These are phyloP conservation scores for Choloepus didactylus DNA, from an alignment of 2,797 vertebrate genomes.

Conservation along the genomic window DNA sequence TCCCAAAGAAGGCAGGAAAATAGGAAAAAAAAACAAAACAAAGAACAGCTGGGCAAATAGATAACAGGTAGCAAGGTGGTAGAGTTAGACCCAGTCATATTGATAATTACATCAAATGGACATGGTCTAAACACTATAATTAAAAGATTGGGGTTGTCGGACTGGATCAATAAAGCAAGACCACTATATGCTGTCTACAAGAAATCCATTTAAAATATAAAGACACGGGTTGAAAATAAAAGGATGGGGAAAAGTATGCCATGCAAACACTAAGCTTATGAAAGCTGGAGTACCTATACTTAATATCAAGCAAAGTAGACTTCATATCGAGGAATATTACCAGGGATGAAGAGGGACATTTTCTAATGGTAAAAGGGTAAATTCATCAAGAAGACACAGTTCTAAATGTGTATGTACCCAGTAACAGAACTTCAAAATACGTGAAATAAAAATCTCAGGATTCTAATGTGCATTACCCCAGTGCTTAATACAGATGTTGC, in stretches of 20 bases:
- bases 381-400: background rate
- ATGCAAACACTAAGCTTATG: background rate
- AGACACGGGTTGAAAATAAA: slow-evolving; percentile 2
- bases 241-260: background rate
- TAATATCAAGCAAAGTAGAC: background rate
- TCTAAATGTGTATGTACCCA: background rate
- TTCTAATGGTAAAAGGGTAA: background rate
- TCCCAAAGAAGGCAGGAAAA: background rate
- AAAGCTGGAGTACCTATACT: background rate
- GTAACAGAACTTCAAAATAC: background rate
- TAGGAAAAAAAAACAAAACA: background rate
- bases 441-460: background rate
- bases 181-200: background rate
- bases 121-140: background rate
- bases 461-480: background rate
- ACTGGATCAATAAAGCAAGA: background rate
- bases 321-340: background rate
- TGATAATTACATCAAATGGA: background rate
- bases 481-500: background rate
- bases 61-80: background rate
- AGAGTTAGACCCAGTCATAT: background rate
- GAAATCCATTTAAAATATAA: background rate
- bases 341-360: background rate
- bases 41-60: background rate
- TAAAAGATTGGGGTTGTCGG: background rate